Evolutionary conservation across 1,140 invertebrate genomes (phyloP), one percentile per base, ranked within the genome.

Genomic region (Bactericera cockerelli): DNA sequence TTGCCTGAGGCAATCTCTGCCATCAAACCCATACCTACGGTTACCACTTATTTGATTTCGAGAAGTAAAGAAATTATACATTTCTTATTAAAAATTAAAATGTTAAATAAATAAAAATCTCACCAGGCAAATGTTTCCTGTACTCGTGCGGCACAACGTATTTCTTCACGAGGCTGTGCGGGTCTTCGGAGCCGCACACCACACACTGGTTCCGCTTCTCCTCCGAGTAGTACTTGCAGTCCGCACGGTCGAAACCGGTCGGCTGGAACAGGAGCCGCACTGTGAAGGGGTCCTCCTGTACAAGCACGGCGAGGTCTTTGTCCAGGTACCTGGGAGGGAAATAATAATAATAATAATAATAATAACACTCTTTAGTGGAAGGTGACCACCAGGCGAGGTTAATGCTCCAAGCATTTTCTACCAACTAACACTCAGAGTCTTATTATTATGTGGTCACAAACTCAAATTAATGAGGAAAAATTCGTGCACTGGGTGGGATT

Each of bases 71-170:
- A n/a, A n/a, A n/a, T n/a, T n/a, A n/a, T n/a, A n/a, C n/a, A n/a
- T n/a, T n/a, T n/a, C n/a, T n/a, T n/a, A n/a, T n/a, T n/a, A n/a
- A n/a, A n/a, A n/a, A n/a, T n/a, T n/a, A n/a, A n/a, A n/a, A n/a
- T n/a, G n/a, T n/a, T n/a, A n/a, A n/a, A n/a, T n/a, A n/a, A 31
- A 31, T 31, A 31, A 31, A 6, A 31, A 31, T 31, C 28, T 72
- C 60, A 78, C 81, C 70, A 25, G 88, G 87, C 67, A 91, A 89
- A 69, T 84, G 79, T 73, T 83, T 89, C 56, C 87, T 78, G 68
- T 91, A 92, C 71, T 92, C 87, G 59, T 82, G 77, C 0, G 89
- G 88, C 36, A 93, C 83, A 28, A 93, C 78, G 64, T 86, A 87
- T 69, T 91, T 91, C 2, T 84, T 73, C 31, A 87, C 80, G 64